Percentiles rank a stretch among this genome's conserved stretches.
Conservation (phyloP, 2,888 invertebrate genomes). For the Dastarcus helophoroides region DNA sequence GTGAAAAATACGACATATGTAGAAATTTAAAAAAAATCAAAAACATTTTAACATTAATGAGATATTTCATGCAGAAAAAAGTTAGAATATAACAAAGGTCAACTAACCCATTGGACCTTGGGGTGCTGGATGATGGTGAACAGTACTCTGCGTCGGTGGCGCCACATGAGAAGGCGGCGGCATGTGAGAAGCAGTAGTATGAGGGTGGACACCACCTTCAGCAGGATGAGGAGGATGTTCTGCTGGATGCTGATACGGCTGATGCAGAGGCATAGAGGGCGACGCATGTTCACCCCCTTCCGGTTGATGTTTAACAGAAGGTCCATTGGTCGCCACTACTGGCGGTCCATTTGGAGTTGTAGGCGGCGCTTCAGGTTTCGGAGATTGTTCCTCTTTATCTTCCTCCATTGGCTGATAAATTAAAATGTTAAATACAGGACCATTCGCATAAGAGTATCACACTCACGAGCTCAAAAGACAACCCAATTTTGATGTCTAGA, state of each 20-base stretch:
- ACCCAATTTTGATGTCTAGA: too few species aligned
- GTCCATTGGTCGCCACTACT: conserved; percentile 8
- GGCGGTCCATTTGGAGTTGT: conserved; percentile 18
- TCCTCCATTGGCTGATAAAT: conserved; percentile 15
- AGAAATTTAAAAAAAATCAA: too few species aligned
- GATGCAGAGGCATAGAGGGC: conserved; percentile 13
- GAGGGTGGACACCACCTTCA: conserved; percentile 8
- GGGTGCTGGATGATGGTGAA: background rate
- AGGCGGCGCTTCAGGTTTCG: conserved; percentile 9
- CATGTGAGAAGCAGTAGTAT: conserved; percentile 15
- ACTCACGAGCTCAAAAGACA: too few species aligned
- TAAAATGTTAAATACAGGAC: too few species aligned
- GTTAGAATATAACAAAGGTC: too few species aligned
- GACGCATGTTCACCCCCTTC: conserved; percentile 12
- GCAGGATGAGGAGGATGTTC: conserved; percentile 13
- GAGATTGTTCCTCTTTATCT: conserved; percentile 13
- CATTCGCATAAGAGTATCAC: too few species aligned
- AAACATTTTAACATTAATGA: too few species aligned
- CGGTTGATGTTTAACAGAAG: conserved; percentile 10
- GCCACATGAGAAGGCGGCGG: conserved; percentile 19
- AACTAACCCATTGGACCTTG: too few species aligned
- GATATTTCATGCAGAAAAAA: too few species aligned
- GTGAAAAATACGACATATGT: too few species aligned
- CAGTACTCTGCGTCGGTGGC: conserved; percentile 3
- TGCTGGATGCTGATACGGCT: conserved; percentile 14